phyloP scores from a whole-genome alignment of 2,113 vertebrate genomes.

The Platichthys flesus region DNA sequence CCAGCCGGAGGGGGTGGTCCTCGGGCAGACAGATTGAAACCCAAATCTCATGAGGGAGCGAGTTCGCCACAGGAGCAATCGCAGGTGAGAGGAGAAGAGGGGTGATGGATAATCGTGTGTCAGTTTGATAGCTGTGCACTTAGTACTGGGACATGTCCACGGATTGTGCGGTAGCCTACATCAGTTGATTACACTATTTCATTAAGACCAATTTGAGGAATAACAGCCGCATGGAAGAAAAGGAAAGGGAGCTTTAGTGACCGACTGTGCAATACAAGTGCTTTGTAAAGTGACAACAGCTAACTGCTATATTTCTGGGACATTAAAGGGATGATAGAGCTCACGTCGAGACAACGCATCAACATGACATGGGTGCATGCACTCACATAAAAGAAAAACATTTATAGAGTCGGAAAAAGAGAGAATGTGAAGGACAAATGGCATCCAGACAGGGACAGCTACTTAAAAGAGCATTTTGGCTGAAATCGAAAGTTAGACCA shows the following conservation, averaged over 20 bases:
- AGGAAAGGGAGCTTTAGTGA: not conserved
- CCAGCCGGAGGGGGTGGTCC: conserved; percentile 18
- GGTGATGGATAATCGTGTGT: conserved; percentile 27
- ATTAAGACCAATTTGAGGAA: not conserved
- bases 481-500: conserved; percentile 68
- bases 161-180: not conserved
- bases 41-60: conserved; percentile 40
- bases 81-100: conserved; percentile 10
- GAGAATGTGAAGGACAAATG: conserved; percentile 37
- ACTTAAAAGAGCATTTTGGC: conserved; percentile 68
- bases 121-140: conserved; percentile 11
- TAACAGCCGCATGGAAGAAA: not conserved
- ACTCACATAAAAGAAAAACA: conserved; percentile 47
- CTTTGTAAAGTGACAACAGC: conserved; percentile 23
- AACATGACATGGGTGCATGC: conserved; percentile 33
- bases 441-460: conserved; percentile 54
- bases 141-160: not conserved
- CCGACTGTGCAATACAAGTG: not conserved
- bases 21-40: conserved; percentile 51
- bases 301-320: conserved; percentile 26
- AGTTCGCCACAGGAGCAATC: conserved; percentile 44
- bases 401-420: not conserved
- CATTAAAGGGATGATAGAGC: conserved; percentile 30
- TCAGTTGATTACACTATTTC: not conserved
- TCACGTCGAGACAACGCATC: conserved; percentile 29